phyloP scores from a whole-genome alignment of 2,797 vertebrate genomes.

The Pseudocheirus occidentalis region DNA sequence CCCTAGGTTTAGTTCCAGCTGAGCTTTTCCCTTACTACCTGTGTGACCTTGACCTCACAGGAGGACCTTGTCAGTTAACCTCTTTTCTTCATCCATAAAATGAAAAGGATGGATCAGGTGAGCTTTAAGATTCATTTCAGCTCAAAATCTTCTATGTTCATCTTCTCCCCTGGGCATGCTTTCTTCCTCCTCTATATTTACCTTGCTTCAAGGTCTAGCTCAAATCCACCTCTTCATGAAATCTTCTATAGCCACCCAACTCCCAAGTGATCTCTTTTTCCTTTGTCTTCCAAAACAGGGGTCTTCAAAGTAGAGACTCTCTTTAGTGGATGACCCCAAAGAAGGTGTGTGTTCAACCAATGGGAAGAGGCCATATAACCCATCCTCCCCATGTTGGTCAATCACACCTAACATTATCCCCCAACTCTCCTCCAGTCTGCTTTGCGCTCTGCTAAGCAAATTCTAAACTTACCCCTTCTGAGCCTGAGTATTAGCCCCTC shows the following conservation, averaged over 20 bases:
- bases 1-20: not conserved
- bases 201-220: not conserved
- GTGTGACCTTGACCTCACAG: not conserved
- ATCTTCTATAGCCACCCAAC: not conserved
- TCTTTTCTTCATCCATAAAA: not conserved
- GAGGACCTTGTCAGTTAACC: not conserved
- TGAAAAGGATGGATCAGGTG: not conserved
- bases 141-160: not conserved
- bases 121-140: not conserved
- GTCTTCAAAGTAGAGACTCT: not conserved
- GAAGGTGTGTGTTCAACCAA: not conserved
- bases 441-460: not conserved
- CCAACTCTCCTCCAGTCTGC: not conserved
- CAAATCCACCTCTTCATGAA: not conserved
- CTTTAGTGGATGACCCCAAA: not conserved
- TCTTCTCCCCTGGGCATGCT: not conserved
- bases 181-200: not conserved
- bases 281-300: not conserved
- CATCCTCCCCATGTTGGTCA: not conserved
- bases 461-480: not conserved
- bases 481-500: not conserved
- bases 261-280: not conserved
- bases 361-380: not conserved
- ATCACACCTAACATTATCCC: not conserved
- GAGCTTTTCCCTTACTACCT: not conserved